Percentiles rank a stretch among this genome's conserved stretches.
phyloP scores from a whole-genome alignment of 2,888 invertebrate genomes.

The Serripes groenlandicus region DNA sequence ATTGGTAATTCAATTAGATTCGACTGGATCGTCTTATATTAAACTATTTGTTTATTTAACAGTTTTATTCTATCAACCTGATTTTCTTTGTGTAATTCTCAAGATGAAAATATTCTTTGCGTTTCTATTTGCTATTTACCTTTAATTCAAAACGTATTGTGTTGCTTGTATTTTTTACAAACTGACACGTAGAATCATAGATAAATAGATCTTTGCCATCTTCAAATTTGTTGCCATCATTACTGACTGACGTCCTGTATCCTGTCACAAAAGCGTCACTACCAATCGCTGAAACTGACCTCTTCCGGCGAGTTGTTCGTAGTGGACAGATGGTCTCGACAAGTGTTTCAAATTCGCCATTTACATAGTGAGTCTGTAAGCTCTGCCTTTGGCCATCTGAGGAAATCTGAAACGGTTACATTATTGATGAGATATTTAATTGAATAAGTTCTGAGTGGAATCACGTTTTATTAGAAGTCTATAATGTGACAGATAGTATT shows the following conservation, averaged over 20 bases:
- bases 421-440: too few species aligned
- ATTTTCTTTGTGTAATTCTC: too few species aligned
- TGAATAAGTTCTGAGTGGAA: too few species aligned
- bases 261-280: conserved; percentile 19
- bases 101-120: too few species aligned
- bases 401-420: conserved; percentile 10
- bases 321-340: conserved; percentile 7
- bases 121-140: too few species aligned
- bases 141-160: conserved; percentile 3
- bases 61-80: too few species aligned
- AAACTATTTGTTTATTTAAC: too few species aligned
- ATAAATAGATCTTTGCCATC: conserved; percentile 30
- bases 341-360: conserved; percentile 7
- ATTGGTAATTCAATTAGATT: too few species aligned
- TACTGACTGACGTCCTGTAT: conserved; percentile 42
- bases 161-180: background rate
- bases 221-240: conserved; percentile 31
- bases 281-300: background rate
- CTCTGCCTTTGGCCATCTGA: background rate
- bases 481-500: too few species aligned
- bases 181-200: conserved; percentile 38
- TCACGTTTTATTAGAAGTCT: too few species aligned
- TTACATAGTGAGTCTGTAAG: background rate
- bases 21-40: too few species aligned
- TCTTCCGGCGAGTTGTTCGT: background rate